phyloP scores from a whole-genome alignment of 2,113 vertebrate species.

The Tragelaphus imberbis region DNA sequence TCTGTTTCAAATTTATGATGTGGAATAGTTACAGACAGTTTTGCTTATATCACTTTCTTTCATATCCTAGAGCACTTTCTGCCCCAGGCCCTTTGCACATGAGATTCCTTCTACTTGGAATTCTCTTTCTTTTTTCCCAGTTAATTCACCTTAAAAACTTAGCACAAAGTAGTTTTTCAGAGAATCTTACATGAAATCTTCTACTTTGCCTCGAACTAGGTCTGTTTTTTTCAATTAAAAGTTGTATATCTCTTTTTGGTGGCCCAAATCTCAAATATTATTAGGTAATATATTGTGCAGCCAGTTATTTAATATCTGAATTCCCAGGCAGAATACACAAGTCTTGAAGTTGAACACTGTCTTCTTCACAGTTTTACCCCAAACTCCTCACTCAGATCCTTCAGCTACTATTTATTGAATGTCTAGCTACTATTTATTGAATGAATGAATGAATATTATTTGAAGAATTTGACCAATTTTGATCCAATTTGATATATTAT shows the following conservation, averaged over 20 bases:
- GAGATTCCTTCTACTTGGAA: not conserved
- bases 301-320: not conserved
- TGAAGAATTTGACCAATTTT: conserved; percentile 1
- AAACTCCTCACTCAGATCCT: not conserved
- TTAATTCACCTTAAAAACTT: conserved; percentile 10
- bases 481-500: not conserved
- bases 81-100: not conserved
- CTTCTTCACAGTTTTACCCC: not conserved
- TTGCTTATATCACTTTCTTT: conserved; percentile 1
- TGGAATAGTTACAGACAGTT: not conserved
- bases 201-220: not conserved
- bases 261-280: not conserved
- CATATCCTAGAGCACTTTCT: not conserved
- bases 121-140: not conserved
- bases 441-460: not conserved
- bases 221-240: not conserved
- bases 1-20: conserved; percentile 6
- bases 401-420: not conserved
- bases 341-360: not conserved
- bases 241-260: not conserved
- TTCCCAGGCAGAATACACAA: not conserved
- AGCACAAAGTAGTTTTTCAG: not conserved
- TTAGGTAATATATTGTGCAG: not conserved
- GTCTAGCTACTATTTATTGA: not conserved
- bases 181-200: not conserved